A percentile compares a stretch with the other conserved stretches of the same genome.
phyloP scores from a whole-genome alignment of 2,888 invertebrate species.

The Drosophila eohydei region DNA sequence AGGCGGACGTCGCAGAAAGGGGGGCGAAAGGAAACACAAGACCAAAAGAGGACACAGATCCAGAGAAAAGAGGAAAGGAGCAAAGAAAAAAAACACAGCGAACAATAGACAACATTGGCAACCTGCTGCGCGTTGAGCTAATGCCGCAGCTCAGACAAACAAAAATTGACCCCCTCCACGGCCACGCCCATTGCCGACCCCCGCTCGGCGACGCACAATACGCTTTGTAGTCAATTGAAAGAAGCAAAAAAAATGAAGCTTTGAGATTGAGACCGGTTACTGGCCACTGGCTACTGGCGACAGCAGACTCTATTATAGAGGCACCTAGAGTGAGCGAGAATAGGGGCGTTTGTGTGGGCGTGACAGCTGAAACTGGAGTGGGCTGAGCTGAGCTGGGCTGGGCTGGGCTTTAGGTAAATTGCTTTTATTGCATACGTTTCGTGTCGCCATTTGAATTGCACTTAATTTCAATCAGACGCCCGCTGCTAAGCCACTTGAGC shows the following conservation, averaged over 20 bases:
- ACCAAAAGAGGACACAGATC: slow-evolving; percentile 20
- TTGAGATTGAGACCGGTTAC: slow-evolving; percentile 36
- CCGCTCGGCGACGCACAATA: slow-evolving; percentile 40
- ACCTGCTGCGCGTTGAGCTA: slow-evolving; percentile 71
- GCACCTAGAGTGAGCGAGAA: slow-evolving; percentile 2
- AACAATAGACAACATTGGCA: slow-evolving; percentile 75
- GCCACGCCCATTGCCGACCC: neutral
- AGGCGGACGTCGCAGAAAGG: neutral
- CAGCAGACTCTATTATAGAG: slow-evolving; percentile 42
- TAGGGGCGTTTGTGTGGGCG: slow-evolving; percentile 3
- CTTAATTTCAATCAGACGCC: slow-evolving; percentile 78
- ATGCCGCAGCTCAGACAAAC: slow-evolving; percentile 76
- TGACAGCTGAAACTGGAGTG: neutral
- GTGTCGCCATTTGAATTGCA: slow-evolving; percentile 77
- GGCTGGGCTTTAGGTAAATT: slow-evolving; percentile 69
- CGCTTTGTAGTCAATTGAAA: slow-evolving; percentile 57
- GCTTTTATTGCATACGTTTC: slow-evolving; percentile 77
- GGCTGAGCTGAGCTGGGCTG: neutral
- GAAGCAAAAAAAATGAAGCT: slow-evolving; percentile 9
- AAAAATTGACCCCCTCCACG: slow-evolving; percentile 33
- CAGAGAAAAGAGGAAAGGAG: neutral
- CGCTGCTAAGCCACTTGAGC: slow-evolving; percentile 76
- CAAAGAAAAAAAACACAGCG: slow-evolving; percentile 18
- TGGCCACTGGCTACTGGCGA: slow-evolving; percentile 21
- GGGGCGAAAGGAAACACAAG: slow-evolving; percentile 10